A percentile compares a stretch with the other conserved stretches of the same genome.
These are phyloP conservation scores for Rutilus rutilus DNA, from an alignment of 2,113 vertebrate species.

Conservation along the genomic window DNA sequence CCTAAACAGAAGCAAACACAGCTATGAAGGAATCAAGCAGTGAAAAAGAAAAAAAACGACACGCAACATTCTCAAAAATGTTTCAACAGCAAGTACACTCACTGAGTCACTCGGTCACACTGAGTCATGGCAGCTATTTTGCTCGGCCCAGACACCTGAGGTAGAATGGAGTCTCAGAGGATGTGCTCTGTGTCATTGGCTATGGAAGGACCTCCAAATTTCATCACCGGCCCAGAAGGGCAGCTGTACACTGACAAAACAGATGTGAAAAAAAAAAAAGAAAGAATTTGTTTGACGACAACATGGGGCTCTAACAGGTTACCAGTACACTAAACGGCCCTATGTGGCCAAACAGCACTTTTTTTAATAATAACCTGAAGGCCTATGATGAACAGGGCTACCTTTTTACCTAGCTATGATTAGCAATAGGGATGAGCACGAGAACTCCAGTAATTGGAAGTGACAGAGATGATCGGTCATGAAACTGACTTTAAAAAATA, in stretches of 20 bases:
- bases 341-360: background rate
- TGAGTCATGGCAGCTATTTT: background rate
- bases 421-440: no score
- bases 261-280: background rate
- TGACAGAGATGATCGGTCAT: no score
- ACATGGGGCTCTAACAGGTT: background rate
- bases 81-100: background rate
- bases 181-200: background rate
- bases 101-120: background rate
- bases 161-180: background rate
- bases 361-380: background rate
- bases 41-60: background rate
- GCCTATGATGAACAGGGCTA: background rate
- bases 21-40: background rate
- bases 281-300: background rate
- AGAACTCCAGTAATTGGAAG: no score
- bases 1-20: background rate
- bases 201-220: conserved; percentile 6
- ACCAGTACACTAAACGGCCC: background rate
- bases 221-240: background rate
- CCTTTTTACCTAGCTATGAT: no score
- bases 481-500: no score
- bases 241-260: background rate
- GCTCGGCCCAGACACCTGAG: background rate
- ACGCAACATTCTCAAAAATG: background rate